These are phyloP conservation scores for Sparidentex hasta DNA, from an alignment of 2,797 vertebrate genomes.

Conservation along the genomic window DNA sequence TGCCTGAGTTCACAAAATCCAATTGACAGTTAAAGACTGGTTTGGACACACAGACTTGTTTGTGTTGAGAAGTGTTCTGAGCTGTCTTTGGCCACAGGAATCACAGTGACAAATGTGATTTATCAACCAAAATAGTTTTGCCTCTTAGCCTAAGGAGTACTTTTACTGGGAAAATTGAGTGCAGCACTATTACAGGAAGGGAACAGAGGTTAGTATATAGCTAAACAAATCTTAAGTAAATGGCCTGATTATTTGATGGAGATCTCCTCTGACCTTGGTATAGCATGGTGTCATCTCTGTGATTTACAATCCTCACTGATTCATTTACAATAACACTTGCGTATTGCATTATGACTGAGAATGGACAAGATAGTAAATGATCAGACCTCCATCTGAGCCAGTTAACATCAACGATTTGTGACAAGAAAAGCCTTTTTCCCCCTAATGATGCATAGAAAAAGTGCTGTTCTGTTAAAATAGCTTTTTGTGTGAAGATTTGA, in stretches of 20 bases:
- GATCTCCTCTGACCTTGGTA: conserved; percentile 1
- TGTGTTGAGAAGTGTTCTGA: conserved; percentile 18
- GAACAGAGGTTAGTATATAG: conserved; percentile 18
- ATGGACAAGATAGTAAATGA: background rate
- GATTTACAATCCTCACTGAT: background rate
- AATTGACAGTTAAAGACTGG: background rate
- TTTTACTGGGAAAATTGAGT: conserved; percentile 5
- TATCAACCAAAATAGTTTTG: conserved; percentile 25
- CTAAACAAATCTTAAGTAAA: background rate
- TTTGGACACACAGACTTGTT: conserved; percentile 5
- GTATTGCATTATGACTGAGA: background rate
- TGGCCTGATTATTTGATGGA: conserved; percentile 3
- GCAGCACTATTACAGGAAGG: conserved; percentile 16
- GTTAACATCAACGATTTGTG: conserved; percentile 27
- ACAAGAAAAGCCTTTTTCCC: conserved; percentile 2
- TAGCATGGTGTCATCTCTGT: background rate
- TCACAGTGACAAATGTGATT: conserved; percentile 41
- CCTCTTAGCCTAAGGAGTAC: conserved; percentile 13
- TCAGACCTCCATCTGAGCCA: conserved; percentile 4
- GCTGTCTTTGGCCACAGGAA: conserved; percentile 50
- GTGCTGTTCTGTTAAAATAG: background rate
- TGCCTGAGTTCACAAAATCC: conserved; percentile 5
- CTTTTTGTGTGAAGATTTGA: background rate
- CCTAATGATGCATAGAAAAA: background rate
- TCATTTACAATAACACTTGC: background rate